A percentile compares a stretch with the other conserved stretches of the same genome.
phyloP scores from a whole-genome alignment of 1,140 invertebrate genomes.

The Teleogryllus occipitalis region DNA sequence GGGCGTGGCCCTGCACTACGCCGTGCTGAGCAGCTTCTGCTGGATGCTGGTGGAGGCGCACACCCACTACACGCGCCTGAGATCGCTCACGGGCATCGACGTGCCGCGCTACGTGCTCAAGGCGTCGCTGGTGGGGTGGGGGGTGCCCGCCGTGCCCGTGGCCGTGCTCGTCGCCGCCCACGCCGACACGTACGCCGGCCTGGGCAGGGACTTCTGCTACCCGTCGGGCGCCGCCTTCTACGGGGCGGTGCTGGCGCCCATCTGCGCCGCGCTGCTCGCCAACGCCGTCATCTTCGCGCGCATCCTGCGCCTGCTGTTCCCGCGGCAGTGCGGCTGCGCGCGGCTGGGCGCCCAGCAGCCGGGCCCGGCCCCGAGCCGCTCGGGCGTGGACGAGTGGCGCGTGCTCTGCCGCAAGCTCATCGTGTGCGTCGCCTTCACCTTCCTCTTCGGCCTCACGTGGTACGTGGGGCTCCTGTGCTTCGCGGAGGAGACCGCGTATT shows the following conservation, averaged over 20 bases:
- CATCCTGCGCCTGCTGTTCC: conserved; percentile 10
- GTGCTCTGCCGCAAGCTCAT: conserved; percentile 8
- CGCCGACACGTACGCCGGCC: too few species aligned
- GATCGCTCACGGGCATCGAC: conserved; percentile 40
- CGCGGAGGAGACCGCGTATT: conserved; percentile 16
- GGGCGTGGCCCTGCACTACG: conserved; percentile 21
- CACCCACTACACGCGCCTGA: conserved; percentile 20
- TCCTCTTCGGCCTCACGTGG: conserved; percentile 22
- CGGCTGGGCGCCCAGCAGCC: too few species aligned
- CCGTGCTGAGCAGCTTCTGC: conserved; percentile 20
- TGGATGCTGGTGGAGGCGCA: conserved; percentile 23
- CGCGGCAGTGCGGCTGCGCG: neutral
- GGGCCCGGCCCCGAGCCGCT: neutral
- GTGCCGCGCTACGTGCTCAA: conserved; percentile 39
- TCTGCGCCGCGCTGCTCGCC: conserved; percentile 8
- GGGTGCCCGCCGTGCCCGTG: conserved; percentile 23
- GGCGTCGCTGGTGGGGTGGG: conserved; percentile 44
- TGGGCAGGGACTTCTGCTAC: conserved; percentile 16
- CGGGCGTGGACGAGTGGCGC: neutral
- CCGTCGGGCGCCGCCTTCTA: conserved; percentile 16
- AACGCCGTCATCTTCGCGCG: conserved; percentile 14
- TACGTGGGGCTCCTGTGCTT: conserved; percentile 18
- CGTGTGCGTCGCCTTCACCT: conserved; percentile 17
- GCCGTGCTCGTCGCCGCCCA: too few species aligned
- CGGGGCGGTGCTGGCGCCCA: conserved; percentile 16